Evolutionary conservation across 2,113 vertebrate species (phyloP), one percentile per base, ranked within the genome.

Genomic region (Eudyptes chrysolophus): DNA sequence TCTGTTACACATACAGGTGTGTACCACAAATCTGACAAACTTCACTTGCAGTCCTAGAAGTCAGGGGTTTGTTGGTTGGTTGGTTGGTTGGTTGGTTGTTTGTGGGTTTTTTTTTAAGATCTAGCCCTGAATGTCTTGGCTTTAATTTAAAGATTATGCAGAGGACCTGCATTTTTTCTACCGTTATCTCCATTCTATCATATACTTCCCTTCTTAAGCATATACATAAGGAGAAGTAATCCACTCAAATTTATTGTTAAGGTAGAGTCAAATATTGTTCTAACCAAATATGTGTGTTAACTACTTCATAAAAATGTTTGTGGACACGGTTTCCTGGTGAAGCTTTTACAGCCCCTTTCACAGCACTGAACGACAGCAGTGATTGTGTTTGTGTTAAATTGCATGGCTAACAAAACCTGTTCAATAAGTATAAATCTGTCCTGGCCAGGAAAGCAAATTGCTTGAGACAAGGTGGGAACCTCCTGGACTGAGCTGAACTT

Each of bases 391-490:
- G 26, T 79, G 70, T 68, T 66, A 66, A 81, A 52, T 34, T 54
- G 21, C 7, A 15, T 38, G 30, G 62, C 60, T 66, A 93, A 78
- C 86, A 92, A 80, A 91, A 61, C 29, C 61, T 96, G 93, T 95
- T 42, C 44, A 71, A 9, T 77, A 92, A 83, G 34, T 60, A 51
- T 82, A 78, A 80, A 30, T 61, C 16, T 32, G 38, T 61, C 32
- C 29, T 38, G 30, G 9, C 21, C 10, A 54, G 54, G 42, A 86
- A 77, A 44, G 32, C 38, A 8, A 89, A 51, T 75, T 79, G 15
- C 57, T 52, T 1, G 7, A 72, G 26, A 76, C 24, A 70, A 92
- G 26, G 7, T 80, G 44, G 52, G 30, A 83, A 30, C 21, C 17
- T 83, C n/a, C 22, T 64, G 48, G 9, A 64, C 57, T 55, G 51